Base-by-base conservation (phyloP, 2,888 invertebrate genomes). In the Lasius fuliginosus region DNA sequence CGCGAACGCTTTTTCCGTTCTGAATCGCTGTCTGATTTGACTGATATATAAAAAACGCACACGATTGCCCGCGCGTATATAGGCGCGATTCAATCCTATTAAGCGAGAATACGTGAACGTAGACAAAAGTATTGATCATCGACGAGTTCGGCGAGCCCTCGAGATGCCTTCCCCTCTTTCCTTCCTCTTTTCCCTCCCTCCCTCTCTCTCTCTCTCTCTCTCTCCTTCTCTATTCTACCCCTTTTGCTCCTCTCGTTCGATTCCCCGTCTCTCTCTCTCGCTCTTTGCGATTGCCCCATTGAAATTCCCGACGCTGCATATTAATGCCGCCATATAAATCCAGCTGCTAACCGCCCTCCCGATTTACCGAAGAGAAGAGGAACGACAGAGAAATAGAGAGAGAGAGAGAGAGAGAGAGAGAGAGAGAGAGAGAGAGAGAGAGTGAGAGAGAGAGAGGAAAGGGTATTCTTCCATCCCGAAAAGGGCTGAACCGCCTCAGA, bases 101-200 rank as follows among this genome's bases (percentile, higher is more conserved):
- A 87, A 58, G 76, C 83, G 33, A 64, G 69, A 58, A n/a, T 62
- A 65, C 71, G 83, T 73, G 77, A 64, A 56, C 40, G 86, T 85
- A 87, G 85, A 85, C 86, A 86, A 86, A 88, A 84, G 87, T 90
- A 90, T 90, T 85, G 90, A 90, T 90, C 89, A 88, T 87, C 86
- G 86, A 89, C 83, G 75, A 84, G 89, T 90, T 90, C 73, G 75
- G 64, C 62, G 74, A 53, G 56, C 75, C 64, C 49, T 65, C 62
- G 75, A 82, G 73, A 74, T 82, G 64, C 64, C 40, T 23, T 40
- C 23, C 75, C 36, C 75, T 11, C 18, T 53, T 33, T 46, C 36
- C 33, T 23, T 60, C 2, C 18, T 9, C 18, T 46, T 23, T 23
- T 42, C 58, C 53, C 4, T n/a, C n/a, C n/a, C n/a, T 42, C 58